Evolutionary conservation across 2,888 invertebrate species (phyloP), one percentile per base, ranked within the genome.

Genomic region (Arrhopalites spinosus): DNA sequence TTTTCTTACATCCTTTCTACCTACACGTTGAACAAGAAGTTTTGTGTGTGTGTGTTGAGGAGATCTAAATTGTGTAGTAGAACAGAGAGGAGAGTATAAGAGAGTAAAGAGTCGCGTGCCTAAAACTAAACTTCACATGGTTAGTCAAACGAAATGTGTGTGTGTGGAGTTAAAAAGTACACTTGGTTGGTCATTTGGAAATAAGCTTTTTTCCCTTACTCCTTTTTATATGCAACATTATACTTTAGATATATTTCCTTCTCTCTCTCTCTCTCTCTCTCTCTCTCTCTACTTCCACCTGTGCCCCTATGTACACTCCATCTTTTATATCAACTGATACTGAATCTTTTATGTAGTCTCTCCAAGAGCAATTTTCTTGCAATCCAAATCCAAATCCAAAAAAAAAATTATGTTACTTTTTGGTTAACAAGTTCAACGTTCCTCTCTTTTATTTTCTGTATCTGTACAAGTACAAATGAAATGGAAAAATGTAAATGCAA

Each of bases 81-180:
- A 30, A 66, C 23, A 68, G 23, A 27, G 23, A 25, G 47, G 20
- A 67, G 0, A 45, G 66, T 45, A 25, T 23, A 25, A 11, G 7
- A 66, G 73, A 53, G 67, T 66, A 53, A 13, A 47, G 73, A 50
- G 73, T 73, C 73, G 73, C 73, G 73, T 73, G 73, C 73, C 73
- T 72, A 45, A n/a, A n/a, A n/a, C n/a, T n/a, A n/a, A 67, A 73
- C 64, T 67, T 43, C 67, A 73, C 73, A 66, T 73, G 73, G 73
- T 53, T 73, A 73, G 73, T 73, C 73, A 73, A 67, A 73, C 67
- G 73, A 73, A 66, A 73, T 66, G 67, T 67, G 73, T 73, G n/a
- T n/a, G n/a, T n/a, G n/a, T n/a, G n/a, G n/a, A n/a, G n/a, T n/a
- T n/a, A 53, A 66, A 64, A 73, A 73, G 67, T 66, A 73, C 73